A percentile compares a stretch with the other conserved stretches of the same genome.
These are phyloP conservation scores for Heliconius aoede DNA, from an alignment of 2,888 invertebrate species.

Conservation along the genomic window DNA sequence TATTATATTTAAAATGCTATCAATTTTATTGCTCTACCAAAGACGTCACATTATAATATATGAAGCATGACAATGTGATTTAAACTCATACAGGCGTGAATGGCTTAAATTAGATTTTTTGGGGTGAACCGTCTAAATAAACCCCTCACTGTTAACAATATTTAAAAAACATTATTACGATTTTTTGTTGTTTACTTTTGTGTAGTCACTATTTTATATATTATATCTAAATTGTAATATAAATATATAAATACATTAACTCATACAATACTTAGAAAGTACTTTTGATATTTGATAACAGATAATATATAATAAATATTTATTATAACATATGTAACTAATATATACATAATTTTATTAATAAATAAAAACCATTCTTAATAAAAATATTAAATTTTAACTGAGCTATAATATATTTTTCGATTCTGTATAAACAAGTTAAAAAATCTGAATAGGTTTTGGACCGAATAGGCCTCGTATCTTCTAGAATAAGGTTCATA, in stretches of 20 bases:
- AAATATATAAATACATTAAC: no score
- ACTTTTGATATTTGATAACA: not conserved
- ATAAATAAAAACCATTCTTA: not conserved
- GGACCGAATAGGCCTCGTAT: not conserved
- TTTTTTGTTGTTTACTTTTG: slow-evolving; percentile 7
- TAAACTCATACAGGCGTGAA: slow-evolving; percentile 25
- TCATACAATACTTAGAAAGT: not conserved
- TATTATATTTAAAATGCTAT: slow-evolving; percentile 35
- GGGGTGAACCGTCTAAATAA: slow-evolving; percentile 11
- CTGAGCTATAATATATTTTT: no score
- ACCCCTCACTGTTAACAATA: slow-evolving; percentile 16
- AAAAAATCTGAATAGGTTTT: not conserved
- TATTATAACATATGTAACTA: not conserved
- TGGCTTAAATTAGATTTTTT: slow-evolving; percentile 25
- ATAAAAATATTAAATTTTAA: not conserved
- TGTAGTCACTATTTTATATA: not conserved
- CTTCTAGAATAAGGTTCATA: not conserved
- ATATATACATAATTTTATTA: no score
- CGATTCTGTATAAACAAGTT: not conserved
- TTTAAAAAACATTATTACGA: slow-evolving; percentile 15
- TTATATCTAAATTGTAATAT: no score
- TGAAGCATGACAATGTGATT: slow-evolving; percentile 28
- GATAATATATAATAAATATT: not conserved
- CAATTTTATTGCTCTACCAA: slow-evolving; percentile 11
- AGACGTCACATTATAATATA: slow-evolving; percentile 20